Conservation (phyloP, 2,113 vertebrate genomes). For the Protobothrops flavoviridis region DNA sequence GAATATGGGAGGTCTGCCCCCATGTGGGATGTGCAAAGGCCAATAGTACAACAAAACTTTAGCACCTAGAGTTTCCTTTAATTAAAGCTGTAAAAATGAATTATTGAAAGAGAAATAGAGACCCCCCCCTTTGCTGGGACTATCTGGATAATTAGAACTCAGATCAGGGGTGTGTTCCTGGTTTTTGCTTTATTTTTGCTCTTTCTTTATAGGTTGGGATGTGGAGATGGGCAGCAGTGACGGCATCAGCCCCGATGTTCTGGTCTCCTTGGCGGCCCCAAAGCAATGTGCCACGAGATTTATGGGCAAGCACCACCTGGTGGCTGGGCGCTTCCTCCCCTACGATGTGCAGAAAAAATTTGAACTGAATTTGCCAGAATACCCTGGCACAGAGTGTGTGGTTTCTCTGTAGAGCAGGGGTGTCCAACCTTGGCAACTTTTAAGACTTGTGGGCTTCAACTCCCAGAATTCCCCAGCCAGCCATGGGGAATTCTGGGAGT, state of each 20-base stretch:
- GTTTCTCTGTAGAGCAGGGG: constrained; percentile 76
- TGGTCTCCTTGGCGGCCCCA: constrained; percentile 88
- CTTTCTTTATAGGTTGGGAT: constrained; percentile 81
- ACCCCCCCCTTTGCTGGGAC: neutral
- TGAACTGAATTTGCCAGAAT: constrained; percentile 85
- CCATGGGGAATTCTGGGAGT: neutral
- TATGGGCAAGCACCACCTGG: constrained; percentile 86
- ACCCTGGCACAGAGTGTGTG: constrained; percentile 86
- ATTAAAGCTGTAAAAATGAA: neutral
- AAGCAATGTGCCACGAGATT: constrained; percentile 85
- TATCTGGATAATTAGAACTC: neutral
- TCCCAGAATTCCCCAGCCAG: neutral
- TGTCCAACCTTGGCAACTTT: neutral
- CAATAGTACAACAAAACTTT: neutral
- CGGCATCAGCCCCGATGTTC: constrained; percentile 86
- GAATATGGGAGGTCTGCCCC: neutral
- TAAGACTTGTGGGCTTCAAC: neutral
- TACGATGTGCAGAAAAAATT: constrained; percentile 93
- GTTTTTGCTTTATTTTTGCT: neutral
- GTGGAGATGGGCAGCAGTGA: constrained; percentile 74
- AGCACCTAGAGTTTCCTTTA: neutral
- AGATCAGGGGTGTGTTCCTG: neutral
- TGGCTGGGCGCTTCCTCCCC: constrained; percentile 91
- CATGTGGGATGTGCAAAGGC: neutral
- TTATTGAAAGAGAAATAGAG: neutral